These are phyloP conservation scores for Globia sparganii DNA, from an alignment of 2,888 invertebrate species.

Conservation along the genomic window DNA sequence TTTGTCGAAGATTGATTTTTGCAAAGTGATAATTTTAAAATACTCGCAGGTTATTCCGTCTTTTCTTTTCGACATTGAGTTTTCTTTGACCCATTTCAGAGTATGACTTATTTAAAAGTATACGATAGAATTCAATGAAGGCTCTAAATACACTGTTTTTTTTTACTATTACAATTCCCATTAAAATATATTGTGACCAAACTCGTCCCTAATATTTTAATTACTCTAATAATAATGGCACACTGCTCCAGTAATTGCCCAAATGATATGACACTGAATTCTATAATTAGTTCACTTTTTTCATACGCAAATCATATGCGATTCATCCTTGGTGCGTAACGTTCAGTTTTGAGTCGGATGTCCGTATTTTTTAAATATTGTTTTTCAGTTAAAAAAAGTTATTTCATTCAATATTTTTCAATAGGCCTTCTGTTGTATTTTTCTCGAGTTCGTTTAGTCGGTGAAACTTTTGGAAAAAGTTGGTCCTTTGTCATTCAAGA, in stretches of 20 bases:
- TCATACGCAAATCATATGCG: slow-evolving; percentile 49
- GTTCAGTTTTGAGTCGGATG: slow-evolving; percentile 15
- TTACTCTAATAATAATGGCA: slow-evolving; percentile 36
- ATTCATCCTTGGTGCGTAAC: slow-evolving; percentile 42
- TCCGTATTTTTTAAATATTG: slow-evolving; percentile 4
- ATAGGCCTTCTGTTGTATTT: not conserved
- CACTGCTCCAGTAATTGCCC: slow-evolving; percentile 27
- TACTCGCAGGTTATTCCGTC: not conserved
- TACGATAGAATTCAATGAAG: not conserved
- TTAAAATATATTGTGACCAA: not conserved
- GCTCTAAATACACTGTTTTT: not conserved
- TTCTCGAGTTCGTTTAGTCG: not conserved
- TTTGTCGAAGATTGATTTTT: slow-evolving; percentile 22
- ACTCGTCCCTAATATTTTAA: slow-evolving; percentile 23
- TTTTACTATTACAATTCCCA: not conserved
- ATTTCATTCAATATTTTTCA: not conserved
- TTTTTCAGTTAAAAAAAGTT: not conserved
- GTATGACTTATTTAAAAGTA: not conserved
- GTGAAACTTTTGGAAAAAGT: not conserved
- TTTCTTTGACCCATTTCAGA: not conserved
- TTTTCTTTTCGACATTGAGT: not conserved
- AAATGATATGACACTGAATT: slow-evolving; percentile 44
- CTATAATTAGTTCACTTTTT: slow-evolving; percentile 57
- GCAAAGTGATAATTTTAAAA: not conserved
- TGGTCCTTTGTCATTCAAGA: slow-evolving; percentile 2